A percentile compares a stretch with the other conserved stretches of the same genome.
These are phyloP conservation scores for Mellilla xanthometata DNA, from an alignment of 2,888 invertebrate genomes.

Conservation along the genomic window DNA sequence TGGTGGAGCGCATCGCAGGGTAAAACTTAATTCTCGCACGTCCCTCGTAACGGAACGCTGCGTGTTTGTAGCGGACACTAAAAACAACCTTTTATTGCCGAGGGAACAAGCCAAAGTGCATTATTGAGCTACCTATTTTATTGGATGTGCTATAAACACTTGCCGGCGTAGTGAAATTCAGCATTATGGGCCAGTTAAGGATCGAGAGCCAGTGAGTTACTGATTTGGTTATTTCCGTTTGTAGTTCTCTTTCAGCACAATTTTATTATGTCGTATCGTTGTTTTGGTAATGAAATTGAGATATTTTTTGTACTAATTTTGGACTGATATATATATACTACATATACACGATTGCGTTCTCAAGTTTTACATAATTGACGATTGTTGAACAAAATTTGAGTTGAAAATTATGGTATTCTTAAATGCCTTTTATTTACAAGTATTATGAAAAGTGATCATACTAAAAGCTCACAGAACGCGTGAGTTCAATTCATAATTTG, in stretches of 20 bases:
- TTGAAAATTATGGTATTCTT: too few species aligned
- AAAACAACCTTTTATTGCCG: constrained; percentile 48
- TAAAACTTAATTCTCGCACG: constrained; percentile 53
- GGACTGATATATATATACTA: too few species aligned
- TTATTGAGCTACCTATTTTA: constrained; percentile 36
- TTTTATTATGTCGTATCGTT: neutral
- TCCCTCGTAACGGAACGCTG: constrained; percentile 45
- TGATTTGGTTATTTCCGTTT: constrained; percentile 18
- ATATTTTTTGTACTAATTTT: too few species aligned
- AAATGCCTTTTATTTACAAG: too few species aligned
- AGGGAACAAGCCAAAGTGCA: constrained; percentile 40
- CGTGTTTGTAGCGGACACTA: constrained; percentile 52
- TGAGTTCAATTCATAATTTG: constrained; percentile 54
- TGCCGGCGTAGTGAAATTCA: constrained; percentile 22
- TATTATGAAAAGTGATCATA: constrained; percentile 36
- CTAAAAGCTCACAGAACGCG: constrained; percentile 35
- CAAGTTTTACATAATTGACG: too few species aligned
- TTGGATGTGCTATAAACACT: constrained; percentile 28
- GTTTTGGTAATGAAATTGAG: constrained; percentile 4
- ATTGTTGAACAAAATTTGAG: too few species aligned
- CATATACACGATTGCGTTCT: too few species aligned
- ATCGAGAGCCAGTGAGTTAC: constrained; percentile 11
- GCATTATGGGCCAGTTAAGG: constrained; percentile 16
- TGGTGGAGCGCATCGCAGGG: constrained; percentile 33
- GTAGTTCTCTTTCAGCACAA: constrained; percentile 6